Conservation (phyloP, 2,888 invertebrate genomes). For the Andricus quercusramuli region DNA sequence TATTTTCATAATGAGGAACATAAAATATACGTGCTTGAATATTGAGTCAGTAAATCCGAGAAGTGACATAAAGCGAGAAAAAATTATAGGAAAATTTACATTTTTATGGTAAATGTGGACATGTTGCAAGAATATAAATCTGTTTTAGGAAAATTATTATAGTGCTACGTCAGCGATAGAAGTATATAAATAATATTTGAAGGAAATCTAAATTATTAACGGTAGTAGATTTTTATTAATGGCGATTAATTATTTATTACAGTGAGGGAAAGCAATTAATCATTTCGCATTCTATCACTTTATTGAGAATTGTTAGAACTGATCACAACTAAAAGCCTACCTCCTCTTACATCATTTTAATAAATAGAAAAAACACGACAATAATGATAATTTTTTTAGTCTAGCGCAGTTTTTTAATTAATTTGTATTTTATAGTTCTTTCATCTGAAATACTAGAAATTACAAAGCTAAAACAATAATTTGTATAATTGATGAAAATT, state of each 20-base stretch:
- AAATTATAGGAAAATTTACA: neutral
- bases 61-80: constrained; percentile 14
- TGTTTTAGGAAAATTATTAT: neutral
- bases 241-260: neutral
- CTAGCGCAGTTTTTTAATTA: too few relatives aligned
- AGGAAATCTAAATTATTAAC: neutral
- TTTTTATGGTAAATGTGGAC: neutral
- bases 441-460: too few relatives aligned
- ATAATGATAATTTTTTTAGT: too few relatives aligned
- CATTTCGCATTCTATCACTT: too few relatives aligned
- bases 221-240: constrained; percentile 15
- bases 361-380: too few relatives aligned
- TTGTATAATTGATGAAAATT: too few relatives aligned
- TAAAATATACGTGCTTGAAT: constrained; percentile 1
- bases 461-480: too few relatives aligned
- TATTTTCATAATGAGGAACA: constrained; percentile 22
- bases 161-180: neutral
- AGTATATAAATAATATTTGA: neutral
- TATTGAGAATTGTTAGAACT: too few relatives aligned
- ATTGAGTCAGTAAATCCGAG: constrained; percentile 5
- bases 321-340: too few relatives aligned
- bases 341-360: too few relatives aligned
- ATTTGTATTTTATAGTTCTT: too few relatives aligned
- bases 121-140: constrained; percentile 6
- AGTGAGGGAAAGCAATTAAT: too few relatives aligned